Base-by-base conservation (phyloP, 2,113 vertebrate species). In the Lagopus muta region DNA sequence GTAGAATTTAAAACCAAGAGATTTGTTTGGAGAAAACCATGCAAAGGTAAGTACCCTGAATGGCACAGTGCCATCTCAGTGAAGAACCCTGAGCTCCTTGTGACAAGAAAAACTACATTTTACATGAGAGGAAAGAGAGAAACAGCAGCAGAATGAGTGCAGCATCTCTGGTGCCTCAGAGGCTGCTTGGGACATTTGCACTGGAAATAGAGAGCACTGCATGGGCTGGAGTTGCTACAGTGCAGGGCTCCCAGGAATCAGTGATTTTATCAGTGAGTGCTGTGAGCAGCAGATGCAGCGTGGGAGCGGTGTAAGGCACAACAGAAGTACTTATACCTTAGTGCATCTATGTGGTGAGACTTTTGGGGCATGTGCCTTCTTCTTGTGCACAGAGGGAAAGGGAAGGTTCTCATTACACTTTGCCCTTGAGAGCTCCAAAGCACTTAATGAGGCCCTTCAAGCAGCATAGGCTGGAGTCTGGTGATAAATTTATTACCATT, bases 401-500 rank as follows among this genome's bases (percentile, higher is more conserved):
- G 42, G 4, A 75, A 71, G 21, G 1, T 67, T 81, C 81, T 30
- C 18, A 8, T 81, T 45, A 47, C 14, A 3, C 54, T 65, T 72
- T 17, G 30, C 36, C 40, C 30, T 54, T 7, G 34, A 42, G 45
- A 86, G 60, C 92, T 88, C 45, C 34, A 38, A 22, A 88, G 19
- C 74, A 45, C 21, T 64, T 88, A 62, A 42, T 88, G 80, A 95
- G 11, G 4, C 47, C 81, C 43, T 92, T 52, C 38, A 8, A 70
- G 10, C 47, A 24, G 25, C 8, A 0, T 6, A 62, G 77, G 47
- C 82, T 92, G 76, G 82, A 72, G 28, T 28, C 17, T n/a, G 64
- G 10, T 92, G 88, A 93, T 90, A 43, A 78, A 93, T 92, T 36
- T 78, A 28, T 95, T 93, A n/a, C 70, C 62, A 32, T 81, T 69